Evolutionary conservation across 2,888 invertebrate genomes (phyloP).

Genomic region (Leptinotarsa haldemani): DNA sequence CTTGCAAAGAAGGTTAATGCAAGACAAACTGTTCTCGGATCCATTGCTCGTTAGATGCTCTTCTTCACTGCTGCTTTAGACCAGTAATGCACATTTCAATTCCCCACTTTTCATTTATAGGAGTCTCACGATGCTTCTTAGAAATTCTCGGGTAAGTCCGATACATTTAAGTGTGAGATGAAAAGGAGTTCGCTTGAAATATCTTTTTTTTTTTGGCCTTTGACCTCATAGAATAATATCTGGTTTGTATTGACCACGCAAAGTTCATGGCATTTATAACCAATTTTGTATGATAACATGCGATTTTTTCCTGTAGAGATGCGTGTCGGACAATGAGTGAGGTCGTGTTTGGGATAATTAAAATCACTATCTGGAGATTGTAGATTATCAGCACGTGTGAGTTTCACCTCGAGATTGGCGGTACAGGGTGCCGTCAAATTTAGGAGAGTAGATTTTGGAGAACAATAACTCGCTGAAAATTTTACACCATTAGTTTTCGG

Average conservation of each 20-base stretch:
- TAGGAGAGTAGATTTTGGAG: no score
- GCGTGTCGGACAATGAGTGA: not conserved
- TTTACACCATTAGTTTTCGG: no score
- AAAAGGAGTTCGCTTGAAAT: constrained; percentile 6
- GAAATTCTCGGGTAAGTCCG: constrained; percentile 14
- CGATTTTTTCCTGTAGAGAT: not conserved
- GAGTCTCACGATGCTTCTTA: not conserved
- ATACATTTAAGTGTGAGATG: not conserved
- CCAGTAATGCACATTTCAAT: not conserved
- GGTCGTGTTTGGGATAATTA: no score
- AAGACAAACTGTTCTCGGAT: not conserved
- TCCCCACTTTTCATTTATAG: constrained; percentile 1
- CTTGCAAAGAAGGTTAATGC: not conserved
- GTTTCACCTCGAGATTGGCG: no score
- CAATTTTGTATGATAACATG: not conserved
- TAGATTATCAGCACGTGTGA: no score
- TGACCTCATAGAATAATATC: constrained; percentile 11
- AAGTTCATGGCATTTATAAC: constrained; percentile 9
- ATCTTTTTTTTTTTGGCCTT: not conserved
- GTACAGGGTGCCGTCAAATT: no score
- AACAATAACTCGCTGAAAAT: no score
- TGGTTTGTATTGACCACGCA: not conserved
- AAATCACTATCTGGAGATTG: no score
- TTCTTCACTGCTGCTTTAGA: not conserved
- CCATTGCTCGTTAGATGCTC: not conserved